These are phyloP conservation scores for Drosophila mettleri DNA, from an alignment of 2,888 invertebrate genomes.

Conservation along the genomic window DNA sequence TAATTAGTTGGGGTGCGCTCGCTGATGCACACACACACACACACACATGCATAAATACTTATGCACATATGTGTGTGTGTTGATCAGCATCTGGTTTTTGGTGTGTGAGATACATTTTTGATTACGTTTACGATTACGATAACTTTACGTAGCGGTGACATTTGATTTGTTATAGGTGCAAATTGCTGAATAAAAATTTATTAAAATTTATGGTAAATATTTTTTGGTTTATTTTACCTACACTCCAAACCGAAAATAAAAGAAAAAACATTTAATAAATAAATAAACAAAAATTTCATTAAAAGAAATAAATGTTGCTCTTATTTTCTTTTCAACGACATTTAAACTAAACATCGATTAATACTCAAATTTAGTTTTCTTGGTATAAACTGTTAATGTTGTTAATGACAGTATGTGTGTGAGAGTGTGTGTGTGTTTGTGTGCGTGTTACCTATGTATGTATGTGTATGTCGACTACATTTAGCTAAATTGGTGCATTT, in stretches of 20 bases:
- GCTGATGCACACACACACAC: slow-evolving; percentile 23
- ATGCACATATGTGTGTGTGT: slow-evolving; percentile 21
- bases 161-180: slow-evolving; percentile 63
- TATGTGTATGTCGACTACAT: slow-evolving; percentile 54
- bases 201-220: slow-evolving; percentile 32
- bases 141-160: slow-evolving; percentile 68
- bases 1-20: slow-evolving; percentile 50
- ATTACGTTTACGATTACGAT: slow-evolving; percentile 43
- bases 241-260: slow-evolving; percentile 19
- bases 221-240: slow-evolving; percentile 16
- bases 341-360: slow-evolving; percentile 78
- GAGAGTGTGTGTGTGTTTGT: slow-evolving; percentile 5
- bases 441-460: slow-evolving; percentile 45
- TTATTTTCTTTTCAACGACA: slow-evolving; percentile 61
- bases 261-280: slow-evolving; percentile 1
- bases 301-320: too few species aligned
- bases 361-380: slow-evolving; percentile 24
- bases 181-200: slow-evolving; percentile 54
- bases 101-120: slow-evolving; percentile 66
- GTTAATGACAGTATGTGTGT: slow-evolving; percentile 24
- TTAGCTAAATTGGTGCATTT: slow-evolving; percentile 72
- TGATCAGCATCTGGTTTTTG: slow-evolving; percentile 23
- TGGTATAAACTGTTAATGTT: slow-evolving; percentile 36
- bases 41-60: slow-evolving; percentile 32
- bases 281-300: slow-evolving; percentile 6